phyloP scores from a whole-genome alignment of 2,113 vertebrate species.

The Corythornis cristatus region DNA sequence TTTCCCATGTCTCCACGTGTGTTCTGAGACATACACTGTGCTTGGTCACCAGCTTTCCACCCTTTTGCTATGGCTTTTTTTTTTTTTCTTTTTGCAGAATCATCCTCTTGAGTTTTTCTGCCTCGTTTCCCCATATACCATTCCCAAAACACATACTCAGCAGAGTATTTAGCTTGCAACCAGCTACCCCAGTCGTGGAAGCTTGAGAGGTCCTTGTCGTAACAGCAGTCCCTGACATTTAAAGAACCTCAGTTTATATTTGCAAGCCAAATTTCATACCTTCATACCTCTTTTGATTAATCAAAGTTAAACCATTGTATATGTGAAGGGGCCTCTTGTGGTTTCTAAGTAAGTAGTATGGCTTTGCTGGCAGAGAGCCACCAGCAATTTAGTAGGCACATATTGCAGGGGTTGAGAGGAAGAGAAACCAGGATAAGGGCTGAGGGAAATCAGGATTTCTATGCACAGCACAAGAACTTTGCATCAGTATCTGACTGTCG shows the following conservation, averaged over 20 bases:
- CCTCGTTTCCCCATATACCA: background rate
- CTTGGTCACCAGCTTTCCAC: background rate
- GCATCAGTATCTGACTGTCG: background rate
- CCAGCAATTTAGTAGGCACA: constrained; percentile 44
- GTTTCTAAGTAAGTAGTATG: constrained; percentile 65
- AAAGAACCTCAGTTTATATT: constrained; percentile 45
- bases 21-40: background rate
- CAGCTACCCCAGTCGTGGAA: background rate
- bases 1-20: background rate
- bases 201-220: constrained; percentile 26
- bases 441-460: constrained; percentile 10
- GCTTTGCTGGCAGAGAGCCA: constrained; percentile 63
- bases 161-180: background rate
- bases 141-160: background rate
- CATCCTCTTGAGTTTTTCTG: background rate
- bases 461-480: background rate
- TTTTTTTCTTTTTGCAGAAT: background rate
- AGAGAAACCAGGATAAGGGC: background rate
- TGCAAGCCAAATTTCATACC: constrained; percentile 56
- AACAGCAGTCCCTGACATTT: constrained; percentile 45
- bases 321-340: constrained; percentile 50
- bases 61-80: background rate
- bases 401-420: constrained; percentile 10
- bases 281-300: constrained; percentile 45
- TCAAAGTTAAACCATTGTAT: constrained; percentile 63